Percentiles rank a stretch among this genome's conserved stretches.
These are phyloP conservation scores for Tichodroma muraria DNA, from an alignment of 2,113 vertebrate genomes.

Conservation along the genomic window DNA sequence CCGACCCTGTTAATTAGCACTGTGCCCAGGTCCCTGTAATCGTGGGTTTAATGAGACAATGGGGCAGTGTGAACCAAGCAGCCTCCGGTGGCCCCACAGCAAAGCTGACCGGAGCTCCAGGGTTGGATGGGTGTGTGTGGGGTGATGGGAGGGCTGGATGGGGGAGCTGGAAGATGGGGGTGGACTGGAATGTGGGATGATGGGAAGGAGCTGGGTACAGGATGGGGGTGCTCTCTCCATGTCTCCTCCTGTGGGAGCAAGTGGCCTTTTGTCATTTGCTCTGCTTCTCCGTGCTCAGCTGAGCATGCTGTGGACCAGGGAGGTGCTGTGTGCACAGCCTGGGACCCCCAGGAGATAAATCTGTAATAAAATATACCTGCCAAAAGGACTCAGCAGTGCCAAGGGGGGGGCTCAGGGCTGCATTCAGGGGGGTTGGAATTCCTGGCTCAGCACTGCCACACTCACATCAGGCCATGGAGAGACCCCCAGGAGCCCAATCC, in stretches of 20 bases:
- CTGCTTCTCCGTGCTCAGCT: rapidly evolving
- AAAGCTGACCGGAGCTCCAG: background rate
- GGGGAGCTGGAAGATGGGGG: background rate
- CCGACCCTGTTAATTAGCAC: background rate
- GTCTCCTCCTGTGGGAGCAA: rapidly evolving
- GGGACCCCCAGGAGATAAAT: background rate
- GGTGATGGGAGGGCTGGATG: too few relatives aligned
- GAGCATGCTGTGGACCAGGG: rapidly evolving
- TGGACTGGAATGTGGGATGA: background rate
- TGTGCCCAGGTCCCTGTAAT: background rate
- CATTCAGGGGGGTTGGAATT: background rate
- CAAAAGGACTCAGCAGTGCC: too few relatives aligned
- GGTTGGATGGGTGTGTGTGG: background rate
- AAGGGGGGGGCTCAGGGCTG: rapidly evolving
- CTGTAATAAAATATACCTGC: background rate
- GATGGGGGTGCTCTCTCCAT: background rate
- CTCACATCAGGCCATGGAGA: rapidly evolving
- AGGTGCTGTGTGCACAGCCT: background rate
- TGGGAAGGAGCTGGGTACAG: background rate
- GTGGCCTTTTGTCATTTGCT: background rate
- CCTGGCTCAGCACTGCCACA: background rate
- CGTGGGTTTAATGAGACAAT: conserved; percentile 18
- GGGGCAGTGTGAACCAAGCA: background rate
- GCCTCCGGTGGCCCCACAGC: background rate
- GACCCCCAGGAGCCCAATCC: background rate